phyloP scores from a whole-genome alignment of 2,797 vertebrate species.

The Hippoglossus hippoglossus region DNA sequence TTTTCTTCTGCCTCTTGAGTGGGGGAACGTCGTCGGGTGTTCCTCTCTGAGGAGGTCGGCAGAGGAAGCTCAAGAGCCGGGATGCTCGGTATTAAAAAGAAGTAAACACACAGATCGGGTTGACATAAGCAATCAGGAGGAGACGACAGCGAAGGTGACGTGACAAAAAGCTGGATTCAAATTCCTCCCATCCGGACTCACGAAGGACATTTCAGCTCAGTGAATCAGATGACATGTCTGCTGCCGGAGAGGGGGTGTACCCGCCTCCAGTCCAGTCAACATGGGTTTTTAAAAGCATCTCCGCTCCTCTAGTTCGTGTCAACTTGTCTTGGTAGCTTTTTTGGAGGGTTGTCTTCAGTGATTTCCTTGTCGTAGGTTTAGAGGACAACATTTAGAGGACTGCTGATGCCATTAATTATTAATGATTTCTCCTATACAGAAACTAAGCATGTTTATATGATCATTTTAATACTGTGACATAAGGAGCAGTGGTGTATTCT shows the following conservation, averaged over 20 bases:
- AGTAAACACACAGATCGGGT: constrained; percentile 17
- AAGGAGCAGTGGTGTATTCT: background rate
- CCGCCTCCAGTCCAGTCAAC: constrained; percentile 2
- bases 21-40: background rate
- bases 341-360: too few species aligned
- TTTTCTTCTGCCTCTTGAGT: background rate
- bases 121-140: constrained; percentile 10
- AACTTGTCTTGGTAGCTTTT: too few species aligned
- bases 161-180: constrained; percentile 18
- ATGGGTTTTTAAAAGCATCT: constrained; percentile 3
- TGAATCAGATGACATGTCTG: constrained; percentile 14
- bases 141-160: constrained; percentile 14
- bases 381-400: background rate
- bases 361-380: too few species aligned
- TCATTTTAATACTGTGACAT: background rate
- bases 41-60: constrained; percentile 53
- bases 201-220: constrained; percentile 4
- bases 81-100: background rate
- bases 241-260: background rate
- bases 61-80: constrained; percentile 26
- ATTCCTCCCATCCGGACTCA: constrained; percentile 10
- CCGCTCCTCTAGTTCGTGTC: background rate
- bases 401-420: background rate
- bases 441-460: background rate
- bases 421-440: background rate